Evolutionary conservation across 2,888 invertebrate species (phyloP).

Genomic region (Desoria tigrina): DNA sequence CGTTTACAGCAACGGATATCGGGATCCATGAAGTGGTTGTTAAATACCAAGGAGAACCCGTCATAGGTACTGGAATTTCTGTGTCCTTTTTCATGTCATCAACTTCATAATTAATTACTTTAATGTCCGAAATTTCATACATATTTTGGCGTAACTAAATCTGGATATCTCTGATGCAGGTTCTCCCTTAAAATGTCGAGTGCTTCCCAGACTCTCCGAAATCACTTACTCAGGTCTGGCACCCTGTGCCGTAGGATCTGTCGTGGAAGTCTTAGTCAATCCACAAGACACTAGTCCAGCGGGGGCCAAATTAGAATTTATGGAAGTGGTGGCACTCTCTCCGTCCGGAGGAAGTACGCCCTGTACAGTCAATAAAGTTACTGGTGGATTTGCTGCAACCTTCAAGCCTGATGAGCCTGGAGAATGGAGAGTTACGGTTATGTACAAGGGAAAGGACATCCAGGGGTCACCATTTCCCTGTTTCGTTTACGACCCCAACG

Average conservation of each 20-base stretch:
- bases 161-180: too few species aligned
- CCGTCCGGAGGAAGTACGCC: slow-evolving; percentile 81
- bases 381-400: slow-evolving; percentile 89
- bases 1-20: slow-evolving; percentile 83
- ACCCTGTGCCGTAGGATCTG: slow-evolving; percentile 90
- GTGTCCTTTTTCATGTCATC: too few species aligned
- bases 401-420: slow-evolving; percentile 97
- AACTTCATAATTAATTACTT: too few species aligned
- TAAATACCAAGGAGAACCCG: slow-evolving; percentile 64
- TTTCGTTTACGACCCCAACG: slow-evolving; percentile 90
- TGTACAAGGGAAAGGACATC: slow-evolving; percentile 93
- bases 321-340: slow-evolving; percentile 88
- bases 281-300: slow-evolving; percentile 55
- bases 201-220: slow-evolving; percentile 80
- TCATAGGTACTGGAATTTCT: too few species aligned
- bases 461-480: slow-evolving; percentile 95
- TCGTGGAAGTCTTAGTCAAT: slow-evolving; percentile 85
- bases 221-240: slow-evolving; percentile 85
- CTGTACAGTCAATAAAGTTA: slow-evolving; percentile 77
- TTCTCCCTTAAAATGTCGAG: slow-evolving; percentile 75
- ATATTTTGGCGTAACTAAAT: too few species aligned
- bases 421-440: slow-evolving; percentile 94
- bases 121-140: too few species aligned
- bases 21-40: slow-evolving; percentile 76
- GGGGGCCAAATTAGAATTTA: slow-evolving; percentile 69